phyloP scores from a whole-genome alignment of 2,113 vertebrate genomes.

The Cynoglossus semilaevis region DNA sequence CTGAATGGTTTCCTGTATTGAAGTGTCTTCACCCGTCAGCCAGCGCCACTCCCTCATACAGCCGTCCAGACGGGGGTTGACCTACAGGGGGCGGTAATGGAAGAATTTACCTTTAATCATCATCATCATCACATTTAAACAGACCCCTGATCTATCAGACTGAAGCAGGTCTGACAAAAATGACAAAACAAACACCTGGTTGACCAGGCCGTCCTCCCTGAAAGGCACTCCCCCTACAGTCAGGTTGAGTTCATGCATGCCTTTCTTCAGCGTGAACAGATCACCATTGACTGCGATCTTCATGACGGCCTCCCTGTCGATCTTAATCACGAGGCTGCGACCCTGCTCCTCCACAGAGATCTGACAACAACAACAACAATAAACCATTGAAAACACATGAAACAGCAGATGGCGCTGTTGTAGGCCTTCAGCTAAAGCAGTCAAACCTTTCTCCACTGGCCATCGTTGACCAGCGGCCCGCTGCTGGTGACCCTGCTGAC shows the following conservation, averaged over 20 bases:
- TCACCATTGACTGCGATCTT: conserved; percentile 91
- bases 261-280: conserved; percentile 85
- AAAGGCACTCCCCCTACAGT: conserved; percentile 95
- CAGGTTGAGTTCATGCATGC: conserved; percentile 91
- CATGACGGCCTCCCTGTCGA: conserved; percentile 95
- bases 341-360: conserved; percentile 94
- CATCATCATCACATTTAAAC: no score
- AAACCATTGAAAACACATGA: neutral
- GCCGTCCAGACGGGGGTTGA: conserved; percentile 92
- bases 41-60: conserved; percentile 93
- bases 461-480: conserved; percentile 85
- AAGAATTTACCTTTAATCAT: neutral
- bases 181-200: conserved; percentile 72
- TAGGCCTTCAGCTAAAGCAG: neutral
- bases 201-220: conserved; percentile 81
- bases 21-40: conserved; percentile 87
- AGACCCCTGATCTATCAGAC: no score
- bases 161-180: neutral
- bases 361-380: conserved; percentile 58
- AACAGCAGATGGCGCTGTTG: neutral
- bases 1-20: conserved; percentile 86
- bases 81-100: conserved; percentile 63
- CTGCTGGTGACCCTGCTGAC: conserved; percentile 90
- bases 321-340: conserved; percentile 88
- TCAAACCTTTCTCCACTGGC: conserved; percentile 91